Evolutionary conservation across 2,888 invertebrate species (phyloP).

Genomic region (Sinodicranocentrus sp.): DNA sequence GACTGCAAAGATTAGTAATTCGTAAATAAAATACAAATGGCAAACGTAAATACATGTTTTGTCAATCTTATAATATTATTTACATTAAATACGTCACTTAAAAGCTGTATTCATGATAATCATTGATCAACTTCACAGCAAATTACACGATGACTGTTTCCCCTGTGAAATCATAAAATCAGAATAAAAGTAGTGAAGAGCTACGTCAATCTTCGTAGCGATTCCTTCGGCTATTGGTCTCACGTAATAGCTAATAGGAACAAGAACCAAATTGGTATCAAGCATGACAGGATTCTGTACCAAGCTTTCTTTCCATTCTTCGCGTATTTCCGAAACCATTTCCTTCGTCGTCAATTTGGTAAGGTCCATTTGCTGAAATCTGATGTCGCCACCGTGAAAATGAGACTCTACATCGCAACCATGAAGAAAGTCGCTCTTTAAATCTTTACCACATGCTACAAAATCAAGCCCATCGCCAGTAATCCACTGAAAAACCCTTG

Average conservation of each 20-base stretch:
- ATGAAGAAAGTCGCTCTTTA: conserved; percentile 58
- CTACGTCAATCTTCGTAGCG: conserved; percentile 70
- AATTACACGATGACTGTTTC: conserved; percentile 59
- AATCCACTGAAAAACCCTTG: conserved; percentile 69
- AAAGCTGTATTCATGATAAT: conserved; percentile 4
- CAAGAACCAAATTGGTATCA: conserved; percentile 61
- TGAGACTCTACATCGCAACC: conserved; percentile 62
- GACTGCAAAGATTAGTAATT: no score
- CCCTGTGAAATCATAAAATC: conserved; percentile 63
- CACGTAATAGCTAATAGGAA: conserved; percentile 68
- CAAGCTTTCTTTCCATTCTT: conserved; percentile 70
- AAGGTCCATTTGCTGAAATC: conserved; percentile 62
- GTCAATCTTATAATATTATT: no score
- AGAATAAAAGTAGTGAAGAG: conserved; percentile 70
- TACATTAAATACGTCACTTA: not conserved
- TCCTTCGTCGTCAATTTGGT: conserved; percentile 65
- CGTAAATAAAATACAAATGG: no score
- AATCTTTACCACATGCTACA: conserved; percentile 51
- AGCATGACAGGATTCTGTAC: conserved; percentile 63
- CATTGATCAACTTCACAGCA: conserved; percentile 41
- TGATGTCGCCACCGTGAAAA: conserved; percentile 68
- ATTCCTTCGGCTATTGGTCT: conserved; percentile 57
- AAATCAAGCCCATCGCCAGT: conserved; percentile 69
- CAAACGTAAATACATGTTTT: no score
- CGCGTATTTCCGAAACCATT: conserved; percentile 54